Evolutionary conservation across 2,888 invertebrate species (phyloP), one percentile per base, ranked within the genome.

Genomic region (Tetragonisca angustula): DNA sequence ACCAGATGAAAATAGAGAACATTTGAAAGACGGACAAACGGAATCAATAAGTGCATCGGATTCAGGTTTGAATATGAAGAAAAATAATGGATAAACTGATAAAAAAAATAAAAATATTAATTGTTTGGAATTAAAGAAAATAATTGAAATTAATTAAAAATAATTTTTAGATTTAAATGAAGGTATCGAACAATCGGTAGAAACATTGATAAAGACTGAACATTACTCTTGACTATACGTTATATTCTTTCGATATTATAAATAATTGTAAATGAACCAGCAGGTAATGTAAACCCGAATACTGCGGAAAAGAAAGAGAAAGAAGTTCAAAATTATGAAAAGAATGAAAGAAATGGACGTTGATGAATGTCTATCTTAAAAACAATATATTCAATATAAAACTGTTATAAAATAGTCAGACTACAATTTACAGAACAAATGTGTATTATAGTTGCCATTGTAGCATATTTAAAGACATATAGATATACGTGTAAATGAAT

Each of bases 161-260:
- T 71, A 49, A 71, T 83, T 90, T 84, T 69, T 78, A 94, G 94
- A 94, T 89, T 94, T 93, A 21, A 94, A 94, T 80, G 94, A 94
- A 85, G 93, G 94, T 9, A 93, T 94, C 24, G 94, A 94, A 84
- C 92, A 91, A 83, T 92, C 93, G 27, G 82, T 79, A 11, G 91
- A 91, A 81, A 89, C 85, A 54, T 82, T 88, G 21, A 91, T 92
- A 72, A 86, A 70, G 50, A 79, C 88, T 76, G 89, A 91, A 81
- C 62, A 78, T 21, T 56, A 67, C 15, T 32, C 19, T 77, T 73
- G 17, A 68, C 13, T 73, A 50, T 4, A 65, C 43, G 36, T 54
- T 59, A 24, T n/a, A 52, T 32, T n/a, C 1, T 56, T 65, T 27
- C 61, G 4, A 19, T 43, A 32, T 32, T 21, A 24, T 3, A 27